Evolutionary conservation across 2,888 invertebrate genomes (phyloP).

Genomic region (Acleris laterana): DNA sequence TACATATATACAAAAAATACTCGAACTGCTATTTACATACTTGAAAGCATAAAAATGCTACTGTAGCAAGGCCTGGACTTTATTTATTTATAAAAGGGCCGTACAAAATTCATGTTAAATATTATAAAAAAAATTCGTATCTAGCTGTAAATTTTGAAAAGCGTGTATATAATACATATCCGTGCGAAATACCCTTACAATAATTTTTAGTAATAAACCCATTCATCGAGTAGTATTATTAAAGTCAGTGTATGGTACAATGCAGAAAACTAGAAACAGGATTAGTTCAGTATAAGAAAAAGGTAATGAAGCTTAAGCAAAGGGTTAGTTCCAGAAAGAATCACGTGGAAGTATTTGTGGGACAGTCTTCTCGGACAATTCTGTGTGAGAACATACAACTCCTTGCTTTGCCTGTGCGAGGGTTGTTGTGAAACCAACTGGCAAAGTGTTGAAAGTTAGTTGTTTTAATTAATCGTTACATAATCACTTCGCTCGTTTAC

Average conservation of each 20-base stretch:
- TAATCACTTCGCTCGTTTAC: conserved; percentile 15
- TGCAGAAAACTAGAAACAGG: conserved; percentile 22
- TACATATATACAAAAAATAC: too few species aligned
- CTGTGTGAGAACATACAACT: too few species aligned
- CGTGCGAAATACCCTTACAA: conserved; percentile 33
- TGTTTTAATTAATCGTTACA: conserved; percentile 30
- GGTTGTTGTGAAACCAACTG: conserved; percentile 16
- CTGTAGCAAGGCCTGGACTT: too few species aligned
- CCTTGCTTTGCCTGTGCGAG: conserved; percentile 8
- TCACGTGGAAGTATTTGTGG: conserved; percentile 12
- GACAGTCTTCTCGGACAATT: conserved; percentile 7
- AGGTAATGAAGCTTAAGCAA: conserved; percentile 30
- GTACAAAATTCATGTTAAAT: neutral
- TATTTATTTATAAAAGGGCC: conserved; percentile 20
- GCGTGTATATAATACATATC: conserved; percentile 47
- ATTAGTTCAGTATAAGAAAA: conserved; percentile 19
- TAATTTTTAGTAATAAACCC: conserved; percentile 27
- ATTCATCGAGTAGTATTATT: conserved; percentile 17
- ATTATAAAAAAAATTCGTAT: conserved; percentile 8
- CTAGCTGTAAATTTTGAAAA: conserved; percentile 33
- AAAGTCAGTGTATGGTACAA: conserved; percentile 13
- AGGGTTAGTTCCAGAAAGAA: conserved; percentile 24
- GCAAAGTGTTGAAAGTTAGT: conserved; percentile 33
- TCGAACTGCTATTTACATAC: too few species aligned
- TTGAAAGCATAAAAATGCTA: too few species aligned